Base-by-base conservation (phyloP, 2,113 vertebrate species). In the Malaclemys terrapin region DNA sequence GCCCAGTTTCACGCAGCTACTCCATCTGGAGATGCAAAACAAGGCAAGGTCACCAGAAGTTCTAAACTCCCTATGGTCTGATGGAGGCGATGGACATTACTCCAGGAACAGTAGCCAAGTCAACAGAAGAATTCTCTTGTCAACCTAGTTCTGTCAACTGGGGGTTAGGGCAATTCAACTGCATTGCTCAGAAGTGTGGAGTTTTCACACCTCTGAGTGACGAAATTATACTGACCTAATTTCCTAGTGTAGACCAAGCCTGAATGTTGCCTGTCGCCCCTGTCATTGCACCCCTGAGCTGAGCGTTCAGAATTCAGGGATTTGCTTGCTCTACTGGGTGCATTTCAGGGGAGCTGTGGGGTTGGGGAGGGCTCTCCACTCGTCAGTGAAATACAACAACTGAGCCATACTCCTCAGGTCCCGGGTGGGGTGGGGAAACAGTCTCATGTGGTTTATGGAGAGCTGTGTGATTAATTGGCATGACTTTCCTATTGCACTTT, bases 381-480 rank as follows among this genome's bases (percentile, higher is more conserved):
- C 82, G 38, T 57, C 82, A 89, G 6, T 53, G 62, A 78, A 82
- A n/a, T 16, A 92, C 42, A 62, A 81, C 81, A 91, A 50, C 1
- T 31, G 0, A 85, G 72, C 93, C 65, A 31, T 79, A 84, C 57
- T 91, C 8, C 82, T 0, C 0, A 87, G 86, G 65, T 19, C 79
- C 85, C n/a, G 25, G 38, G 13, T 54, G 75, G 95, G 25, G 4
- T 82, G 25, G 90, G 87, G 78, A 88, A 42, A 75, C 85, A 83
- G 29, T 92, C 91, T 79, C 91, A 83, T 27, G 50, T n/a, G 83
- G 91, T 88, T 82, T 52, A 91, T 81, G 57, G 85, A 54, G 47
- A 90, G 90, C 93, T 96, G 62, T 85, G 78, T 82, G 88, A 85
- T 90, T 97, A 93, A 97, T 90, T 93, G 52, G 47, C 75, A 87